Percentiles rank a stretch among this genome's conserved stretches.
These are phyloP conservation scores for Cryptotis parvus DNA, from an alignment of 2,113 vertebrate genomes.

Conservation along the genomic window DNA sequence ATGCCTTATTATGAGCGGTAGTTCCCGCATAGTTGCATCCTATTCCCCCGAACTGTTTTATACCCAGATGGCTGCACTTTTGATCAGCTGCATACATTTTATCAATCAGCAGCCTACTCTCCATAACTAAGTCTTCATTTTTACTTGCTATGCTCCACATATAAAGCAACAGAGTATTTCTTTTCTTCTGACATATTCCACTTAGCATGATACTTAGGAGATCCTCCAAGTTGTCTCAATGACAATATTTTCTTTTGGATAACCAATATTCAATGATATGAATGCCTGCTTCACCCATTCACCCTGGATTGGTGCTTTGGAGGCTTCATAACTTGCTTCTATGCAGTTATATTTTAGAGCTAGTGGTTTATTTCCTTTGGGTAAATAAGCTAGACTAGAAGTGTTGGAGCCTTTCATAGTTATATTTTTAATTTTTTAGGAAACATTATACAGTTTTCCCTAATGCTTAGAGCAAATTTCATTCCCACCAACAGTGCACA, in stretches of 20 bases:
- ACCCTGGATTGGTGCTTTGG: not conserved
- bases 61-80: too few species aligned
- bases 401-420: not conserved
- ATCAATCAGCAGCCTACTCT: not conserved
- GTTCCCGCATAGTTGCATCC: not conserved
- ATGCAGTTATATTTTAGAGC: not conserved
- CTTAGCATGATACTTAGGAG: not conserved
- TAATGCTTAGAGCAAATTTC: not conserved
- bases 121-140: not conserved
- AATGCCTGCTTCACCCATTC: not conserved
- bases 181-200: too few species aligned
- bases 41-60: too few species aligned
- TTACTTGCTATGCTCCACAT: not conserved
- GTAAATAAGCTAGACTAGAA: not conserved
- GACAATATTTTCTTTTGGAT: not conserved
- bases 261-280: not conserved
- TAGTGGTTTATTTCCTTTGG: not conserved
- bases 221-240: not conserved
- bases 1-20: not conserved
- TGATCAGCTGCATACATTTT: too few species aligned
- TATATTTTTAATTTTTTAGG: not conserved
- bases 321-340: not conserved
- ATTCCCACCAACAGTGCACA: not conserved
- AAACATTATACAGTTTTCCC: not conserved
- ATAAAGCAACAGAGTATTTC: not conserved